These are phyloP conservation scores for Ctenosaura bakeri DNA, from an alignment of 2,797 vertebrate genomes.

Conservation along the genomic window DNA sequence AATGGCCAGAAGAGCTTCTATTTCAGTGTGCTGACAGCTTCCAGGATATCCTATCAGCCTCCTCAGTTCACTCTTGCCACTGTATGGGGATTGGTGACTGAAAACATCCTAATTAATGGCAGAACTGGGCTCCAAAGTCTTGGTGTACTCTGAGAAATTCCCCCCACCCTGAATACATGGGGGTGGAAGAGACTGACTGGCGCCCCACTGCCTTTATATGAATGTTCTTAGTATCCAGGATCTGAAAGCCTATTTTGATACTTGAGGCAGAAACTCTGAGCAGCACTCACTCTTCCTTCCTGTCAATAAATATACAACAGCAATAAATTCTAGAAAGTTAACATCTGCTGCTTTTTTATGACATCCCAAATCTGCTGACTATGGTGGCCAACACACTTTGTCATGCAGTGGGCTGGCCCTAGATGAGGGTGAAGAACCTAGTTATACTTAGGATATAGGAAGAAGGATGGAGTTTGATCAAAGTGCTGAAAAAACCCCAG, in stretches of 20 bases:
- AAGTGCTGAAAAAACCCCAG: not conserved
- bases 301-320: too few relatives aligned
- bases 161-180: too few relatives aligned
- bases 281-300: not conserved
- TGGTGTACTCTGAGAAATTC: too few relatives aligned
- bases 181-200: too few relatives aligned
- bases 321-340: too few relatives aligned
- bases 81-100: not conserved
- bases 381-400: too few relatives aligned
- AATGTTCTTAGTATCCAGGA: not conserved
- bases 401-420: not conserved
- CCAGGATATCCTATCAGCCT: not conserved
- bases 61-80: not conserved
- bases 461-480: too few relatives aligned
- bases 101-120: not conserved
- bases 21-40: not conserved
- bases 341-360: not conserved
- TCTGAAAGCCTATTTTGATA: not conserved
- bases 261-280: not conserved
- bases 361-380: not conserved
- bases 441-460: too few relatives aligned
- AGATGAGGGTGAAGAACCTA: not conserved
- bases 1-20: not conserved
- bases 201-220: not conserved
- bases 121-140: not conserved